phyloP scores from a whole-genome alignment of 1,140 invertebrate genomes.

The Galendromus occidentalis region DNA sequence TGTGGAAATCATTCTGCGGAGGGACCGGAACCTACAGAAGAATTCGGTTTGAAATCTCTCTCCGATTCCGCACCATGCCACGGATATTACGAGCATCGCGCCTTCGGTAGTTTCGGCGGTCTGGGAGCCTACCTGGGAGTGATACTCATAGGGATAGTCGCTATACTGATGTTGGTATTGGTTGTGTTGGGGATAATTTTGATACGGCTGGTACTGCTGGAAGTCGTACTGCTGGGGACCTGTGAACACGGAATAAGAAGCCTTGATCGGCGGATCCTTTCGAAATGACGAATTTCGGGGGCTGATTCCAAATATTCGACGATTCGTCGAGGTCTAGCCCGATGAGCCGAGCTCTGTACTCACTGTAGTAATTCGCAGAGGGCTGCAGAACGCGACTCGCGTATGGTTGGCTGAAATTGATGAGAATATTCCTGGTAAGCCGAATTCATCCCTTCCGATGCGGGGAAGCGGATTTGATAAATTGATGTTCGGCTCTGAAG shows the following conservation, averaged over 20 bases:
- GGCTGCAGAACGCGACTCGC: background rate
- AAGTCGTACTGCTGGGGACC: slow-evolving; percentile 5
- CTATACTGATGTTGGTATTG: background rate
- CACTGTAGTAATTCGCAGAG: background rate
- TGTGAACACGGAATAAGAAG: background rate
- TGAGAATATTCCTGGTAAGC: no score
- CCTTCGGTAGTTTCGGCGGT: background rate
- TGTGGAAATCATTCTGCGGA: slow-evolving; percentile 6
- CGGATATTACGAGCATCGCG: no score
- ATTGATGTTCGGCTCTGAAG: background rate
- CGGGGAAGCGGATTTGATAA: no score
- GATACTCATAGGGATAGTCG: slow-evolving; percentile 7
- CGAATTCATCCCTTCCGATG: no score
- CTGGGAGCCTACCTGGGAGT: background rate
- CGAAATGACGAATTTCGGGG: background rate
- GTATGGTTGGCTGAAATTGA: background rate
- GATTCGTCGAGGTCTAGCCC: background rate
- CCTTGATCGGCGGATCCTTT: background rate
- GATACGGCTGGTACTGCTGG: slow-evolving; percentile 1
- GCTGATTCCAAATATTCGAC: background rate
- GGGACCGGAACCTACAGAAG: background rate
- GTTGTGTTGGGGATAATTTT: background rate
- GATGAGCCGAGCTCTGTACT: background rate
- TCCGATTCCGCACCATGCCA: no score
- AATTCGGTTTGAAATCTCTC: no score